These are phyloP conservation scores for Trogon surrucura DNA, from an alignment of 2,113 vertebrate genomes.

Conservation along the genomic window DNA sequence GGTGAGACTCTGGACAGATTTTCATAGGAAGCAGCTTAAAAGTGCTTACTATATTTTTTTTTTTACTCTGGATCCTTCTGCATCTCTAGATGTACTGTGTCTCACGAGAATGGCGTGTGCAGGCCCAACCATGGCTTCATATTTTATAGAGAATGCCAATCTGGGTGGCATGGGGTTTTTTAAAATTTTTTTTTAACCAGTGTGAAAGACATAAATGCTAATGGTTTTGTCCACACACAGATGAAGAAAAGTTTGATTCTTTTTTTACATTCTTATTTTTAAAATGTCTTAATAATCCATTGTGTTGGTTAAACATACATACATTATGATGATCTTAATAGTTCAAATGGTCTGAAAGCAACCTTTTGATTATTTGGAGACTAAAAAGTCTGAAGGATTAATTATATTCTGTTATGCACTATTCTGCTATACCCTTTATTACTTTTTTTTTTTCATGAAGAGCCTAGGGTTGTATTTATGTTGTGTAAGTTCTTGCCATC, in stretches of 20 bases:
- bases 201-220: background rate
- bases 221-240: rapidly evolving
- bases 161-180: background rate
- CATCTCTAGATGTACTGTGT: background rate
- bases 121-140: background rate
- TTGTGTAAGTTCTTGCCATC: background rate
- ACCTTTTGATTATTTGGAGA: background rate
- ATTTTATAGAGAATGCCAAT: background rate
- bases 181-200: background rate
- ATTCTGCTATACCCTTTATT: background rate
- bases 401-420: background rate
- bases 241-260: background rate
- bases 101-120: background rate
- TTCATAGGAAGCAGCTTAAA: background rate
- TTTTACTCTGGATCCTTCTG: background rate
- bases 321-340: background rate
- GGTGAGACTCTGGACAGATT: background rate
- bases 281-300: background rate
- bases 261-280: background rate
- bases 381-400: background rate
- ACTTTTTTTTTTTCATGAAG: background rate
- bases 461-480: background rate
- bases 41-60: background rate
- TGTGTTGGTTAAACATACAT: background rate
- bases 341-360: background rate